Percentiles rank a stretch among this genome's conserved stretches.
These are phyloP conservation scores for Hemichromis elongatus DNA, from an alignment of 2,113 vertebrate genomes.

Conservation along the genomic window DNA sequence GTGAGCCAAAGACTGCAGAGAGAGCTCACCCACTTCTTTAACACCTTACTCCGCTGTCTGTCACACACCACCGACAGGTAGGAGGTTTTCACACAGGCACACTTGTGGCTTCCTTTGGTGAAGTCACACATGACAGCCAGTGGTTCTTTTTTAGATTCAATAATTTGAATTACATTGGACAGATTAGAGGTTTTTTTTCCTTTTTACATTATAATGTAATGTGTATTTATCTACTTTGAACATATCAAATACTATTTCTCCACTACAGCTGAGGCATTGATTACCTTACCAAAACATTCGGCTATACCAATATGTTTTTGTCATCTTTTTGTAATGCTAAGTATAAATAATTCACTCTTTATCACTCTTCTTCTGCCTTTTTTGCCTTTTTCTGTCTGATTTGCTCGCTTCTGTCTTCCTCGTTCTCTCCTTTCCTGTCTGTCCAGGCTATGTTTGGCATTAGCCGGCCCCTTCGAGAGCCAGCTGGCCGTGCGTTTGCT, in stretches of 20 bases:
- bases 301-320: background rate
- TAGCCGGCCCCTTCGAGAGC: constrained; percentile 80
- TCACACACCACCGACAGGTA: constrained; percentile 83
- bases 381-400: background rate
- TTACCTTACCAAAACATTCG: background rate
- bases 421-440: constrained; percentile 8
- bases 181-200: background rate
- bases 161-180: background rate
- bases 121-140: background rate
- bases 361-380: background rate
- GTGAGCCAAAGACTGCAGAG: constrained; percentile 86
- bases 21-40: constrained; percentile 83
- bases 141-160: background rate
- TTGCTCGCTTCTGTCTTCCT: background rate
- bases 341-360: background rate
- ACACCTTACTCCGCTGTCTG: constrained; percentile 74
- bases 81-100: background rate
- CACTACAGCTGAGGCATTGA: background rate
- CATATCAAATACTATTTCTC: background rate
- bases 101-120: background rate
- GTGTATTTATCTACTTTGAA: background rate
- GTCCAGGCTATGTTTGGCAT: constrained; percentile 79
- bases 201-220: background rate
- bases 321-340: background rate
- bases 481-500: constrained; percentile 85